Percentiles rank a stretch among this genome's conserved stretches.
These are phyloP conservation scores for Centropyge bicolor DNA, from an alignment of 2,797 vertebrate genomes.

Conservation along the genomic window DNA sequence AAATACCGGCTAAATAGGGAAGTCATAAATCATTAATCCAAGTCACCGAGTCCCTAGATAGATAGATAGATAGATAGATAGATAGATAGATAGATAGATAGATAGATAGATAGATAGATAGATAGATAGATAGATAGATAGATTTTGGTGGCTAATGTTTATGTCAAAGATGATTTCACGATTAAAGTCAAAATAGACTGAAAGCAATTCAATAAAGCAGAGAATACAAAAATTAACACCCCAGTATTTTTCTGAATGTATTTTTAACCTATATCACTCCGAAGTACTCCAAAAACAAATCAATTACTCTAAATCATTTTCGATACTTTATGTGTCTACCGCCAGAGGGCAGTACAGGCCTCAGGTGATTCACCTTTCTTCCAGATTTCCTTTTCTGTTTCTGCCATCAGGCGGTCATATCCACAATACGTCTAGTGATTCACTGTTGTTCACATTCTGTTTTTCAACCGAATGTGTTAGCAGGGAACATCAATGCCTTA, in stretches of 20 bases:
- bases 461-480: not conserved
- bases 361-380: conserved; percentile 36
- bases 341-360: conserved; percentile 53
- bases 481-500: not conserved
- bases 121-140: no score
- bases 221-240: not conserved
- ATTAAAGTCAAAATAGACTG: not conserved
- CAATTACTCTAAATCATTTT: not conserved
- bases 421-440: not conserved
- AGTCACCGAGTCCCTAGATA: no score
- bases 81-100: no score
- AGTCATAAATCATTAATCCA: no score
- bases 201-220: not conserved
- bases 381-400: not conserved
- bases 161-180: conserved; percentile 11
- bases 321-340: not conserved
- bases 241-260: no score
- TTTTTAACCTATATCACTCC: no score
- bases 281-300: no score
- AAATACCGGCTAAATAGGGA: not conserved
- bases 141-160: no score
- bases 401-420: conserved; percentile 6
- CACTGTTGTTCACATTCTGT: not conserved
- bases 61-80: no score
- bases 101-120: no score